Conservation (phyloP, 2,113 vertebrate genomes). For the Prionailurus viverrinus region DNA sequence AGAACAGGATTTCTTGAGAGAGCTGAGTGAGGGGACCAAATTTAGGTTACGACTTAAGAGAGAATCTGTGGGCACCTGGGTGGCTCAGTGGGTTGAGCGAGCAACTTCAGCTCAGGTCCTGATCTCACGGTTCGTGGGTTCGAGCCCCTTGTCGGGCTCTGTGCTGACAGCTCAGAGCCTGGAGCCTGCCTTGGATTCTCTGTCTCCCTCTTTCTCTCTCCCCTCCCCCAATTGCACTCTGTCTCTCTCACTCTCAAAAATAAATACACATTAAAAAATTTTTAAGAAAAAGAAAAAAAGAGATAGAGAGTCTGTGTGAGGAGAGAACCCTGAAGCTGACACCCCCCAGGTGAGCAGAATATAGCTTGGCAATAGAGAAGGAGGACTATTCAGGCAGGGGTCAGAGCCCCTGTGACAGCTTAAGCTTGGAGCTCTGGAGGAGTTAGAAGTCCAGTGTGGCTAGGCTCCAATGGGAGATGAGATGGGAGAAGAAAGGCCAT, state of each 20-base stretch:
- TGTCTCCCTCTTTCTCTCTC: too few relatives aligned
- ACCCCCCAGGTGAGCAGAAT: not conserved
- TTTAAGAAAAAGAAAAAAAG: too few relatives aligned
- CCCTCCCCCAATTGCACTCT: too few relatives aligned
- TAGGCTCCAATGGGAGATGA: not conserved
- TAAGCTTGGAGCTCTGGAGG: not conserved
- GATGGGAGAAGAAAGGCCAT: not conserved
- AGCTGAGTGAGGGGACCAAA: not conserved
- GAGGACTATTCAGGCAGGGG: not conserved
- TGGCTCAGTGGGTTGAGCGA: too few relatives aligned
- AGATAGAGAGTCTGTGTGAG: not conserved
- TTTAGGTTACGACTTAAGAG: not conserved
- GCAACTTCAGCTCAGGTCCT: too few relatives aligned
- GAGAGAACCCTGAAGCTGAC: not conserved
- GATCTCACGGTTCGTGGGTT: too few relatives aligned
- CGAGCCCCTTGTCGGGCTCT: fast-evolving
- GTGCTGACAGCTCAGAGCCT: too few relatives aligned
- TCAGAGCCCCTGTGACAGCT: not conserved
- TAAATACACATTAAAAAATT: too few relatives aligned
- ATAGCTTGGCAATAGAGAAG: not conserved
- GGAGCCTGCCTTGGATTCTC: too few relatives aligned
- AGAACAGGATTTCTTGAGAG: not conserved
- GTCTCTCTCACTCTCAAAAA: too few relatives aligned
- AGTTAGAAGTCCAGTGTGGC: not conserved
- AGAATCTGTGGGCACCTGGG: not conserved